Evolutionary conservation across 2,113 vertebrate genomes (phyloP), one percentile per base, ranked within the genome.

Genomic region (Lagenorhynchus albirostris): DNA sequence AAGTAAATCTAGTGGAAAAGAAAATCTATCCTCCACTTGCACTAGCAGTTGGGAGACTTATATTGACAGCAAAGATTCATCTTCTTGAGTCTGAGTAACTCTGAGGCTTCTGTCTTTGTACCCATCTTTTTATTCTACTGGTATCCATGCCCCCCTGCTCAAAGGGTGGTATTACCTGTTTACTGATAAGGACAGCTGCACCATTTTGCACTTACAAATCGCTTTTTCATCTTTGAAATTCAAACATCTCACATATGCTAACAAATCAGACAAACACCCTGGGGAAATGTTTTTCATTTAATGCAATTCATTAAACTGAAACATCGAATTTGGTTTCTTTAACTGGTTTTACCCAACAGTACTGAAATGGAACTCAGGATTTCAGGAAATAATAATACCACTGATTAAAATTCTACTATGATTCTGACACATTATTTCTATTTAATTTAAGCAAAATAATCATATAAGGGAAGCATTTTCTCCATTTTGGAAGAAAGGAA

Each of bases 1-100:
- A 98, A 99, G 98, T 98, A 99, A 99, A 99, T 99, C 98, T 99
- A 98, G 98, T 97, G 95, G 98, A 99, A 99, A 98, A 98, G 68
- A 99, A 99, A 98, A 99, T 98, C 98, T 99, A 98, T 98, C 97
- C 98, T 97, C 98, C 97, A 96, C 98, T 98, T 98, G 98, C 93
- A 96, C 96, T 98, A 98, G 97, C 97, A 96, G 84, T 91, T 95
- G 97, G 95, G 92, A 96, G 97, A 81, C 31, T 94, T 97, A 84
- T 81, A 97, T 38, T 96, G 94, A 94, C 89, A 98, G 67, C 0
- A 87, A 76, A 74, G 62, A 98, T 98, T 98, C 98, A 98, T 98
- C 98, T 98, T 95, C 92, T 98, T 98, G 98, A 98, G 98, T 98
- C 83, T 97, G 65, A 97, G 55, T 68, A 98, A 92, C 41, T 92